Conservation (phyloP, 2,113 vertebrate genomes). For the Sclerurus mexicanus region DNA sequence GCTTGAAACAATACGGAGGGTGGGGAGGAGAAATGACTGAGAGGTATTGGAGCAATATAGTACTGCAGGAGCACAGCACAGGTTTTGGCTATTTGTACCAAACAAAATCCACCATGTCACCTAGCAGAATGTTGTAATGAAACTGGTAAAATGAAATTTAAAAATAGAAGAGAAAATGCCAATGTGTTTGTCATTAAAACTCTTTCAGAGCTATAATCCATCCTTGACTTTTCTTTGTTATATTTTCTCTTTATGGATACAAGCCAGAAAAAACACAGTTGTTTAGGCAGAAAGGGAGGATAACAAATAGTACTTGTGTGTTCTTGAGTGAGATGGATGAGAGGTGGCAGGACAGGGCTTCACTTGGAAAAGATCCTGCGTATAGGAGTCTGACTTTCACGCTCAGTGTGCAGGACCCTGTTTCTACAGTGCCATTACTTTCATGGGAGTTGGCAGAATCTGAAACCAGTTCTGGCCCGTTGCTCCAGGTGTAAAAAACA, state of each 20-base stretch:
- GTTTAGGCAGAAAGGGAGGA: constrained; percentile 37
- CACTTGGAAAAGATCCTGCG: not conserved
- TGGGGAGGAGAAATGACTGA: not conserved
- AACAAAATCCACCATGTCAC: not conserved
- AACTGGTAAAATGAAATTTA: constrained; percentile 35
- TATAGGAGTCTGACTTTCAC: not conserved
- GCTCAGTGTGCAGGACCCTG: not conserved
- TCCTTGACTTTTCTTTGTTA: constrained; percentile 72
- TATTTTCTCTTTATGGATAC: constrained; percentile 59
- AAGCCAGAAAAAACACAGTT: constrained; percentile 74
- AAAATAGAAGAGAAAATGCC: constrained; percentile 52
- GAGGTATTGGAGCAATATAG: not conserved
- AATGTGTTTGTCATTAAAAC: constrained; percentile 74
- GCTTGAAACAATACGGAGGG: not conserved
- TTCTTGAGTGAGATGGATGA: constrained; percentile 41
- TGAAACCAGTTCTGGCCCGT: not conserved
- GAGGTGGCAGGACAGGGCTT: constrained; percentile 11
- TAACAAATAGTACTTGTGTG: constrained; percentile 25
- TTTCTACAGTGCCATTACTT: not conserved
- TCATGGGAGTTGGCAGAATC: not conserved
- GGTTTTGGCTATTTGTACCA: not conserved
- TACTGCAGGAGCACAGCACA: not conserved
- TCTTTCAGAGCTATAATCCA: constrained; percentile 65
- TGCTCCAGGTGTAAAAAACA: not conserved
- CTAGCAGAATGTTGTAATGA: constrained; percentile 2